Conservation (phyloP, 2,797 vertebrate species). For the Alfaro cultratus region DNA sequence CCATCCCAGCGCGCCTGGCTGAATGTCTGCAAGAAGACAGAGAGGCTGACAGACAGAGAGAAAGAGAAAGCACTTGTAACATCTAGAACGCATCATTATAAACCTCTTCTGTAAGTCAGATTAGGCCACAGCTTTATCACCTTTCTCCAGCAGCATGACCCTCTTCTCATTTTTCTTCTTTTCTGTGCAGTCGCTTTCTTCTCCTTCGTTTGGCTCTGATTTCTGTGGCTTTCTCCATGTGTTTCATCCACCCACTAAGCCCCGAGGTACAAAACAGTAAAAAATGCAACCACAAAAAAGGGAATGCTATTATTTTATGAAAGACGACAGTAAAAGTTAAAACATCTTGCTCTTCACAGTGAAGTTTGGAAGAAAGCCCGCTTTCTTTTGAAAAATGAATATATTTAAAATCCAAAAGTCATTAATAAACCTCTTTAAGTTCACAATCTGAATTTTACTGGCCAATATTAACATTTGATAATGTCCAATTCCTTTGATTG, state of each 20-base stretch:
- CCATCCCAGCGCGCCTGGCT: constrained; percentile 58
- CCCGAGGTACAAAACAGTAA: neutral
- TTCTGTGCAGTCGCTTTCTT: neutral
- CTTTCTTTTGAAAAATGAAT: neutral
- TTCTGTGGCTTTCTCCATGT: neutral
- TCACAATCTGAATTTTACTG: neutral
- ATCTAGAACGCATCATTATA: constrained; percentile 49
- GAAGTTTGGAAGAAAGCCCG: neutral
- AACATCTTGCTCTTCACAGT: neutral
- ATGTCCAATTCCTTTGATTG: too few relatives aligned
- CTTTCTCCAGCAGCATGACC: constrained; percentile 28
- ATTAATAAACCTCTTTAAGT: neutral
- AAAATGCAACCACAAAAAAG: neutral
- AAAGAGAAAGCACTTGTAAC: constrained; percentile 20
- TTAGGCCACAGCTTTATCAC: constrained; percentile 19
- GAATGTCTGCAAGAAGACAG: constrained; percentile 22
- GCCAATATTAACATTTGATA: neutral
- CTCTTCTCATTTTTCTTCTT: constrained; percentile 24
- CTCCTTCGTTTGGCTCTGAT: constrained; percentile 2
- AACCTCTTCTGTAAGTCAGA: constrained; percentile 34
- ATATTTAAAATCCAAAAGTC: constrained; percentile 46
- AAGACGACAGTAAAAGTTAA: neutral
- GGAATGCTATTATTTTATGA: neutral
- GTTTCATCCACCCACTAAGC: neutral
- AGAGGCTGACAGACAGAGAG: constrained; percentile 15